phyloP scores from a whole-genome alignment of 1,140 invertebrate species.

The Pygmarrhopalites habei region DNA sequence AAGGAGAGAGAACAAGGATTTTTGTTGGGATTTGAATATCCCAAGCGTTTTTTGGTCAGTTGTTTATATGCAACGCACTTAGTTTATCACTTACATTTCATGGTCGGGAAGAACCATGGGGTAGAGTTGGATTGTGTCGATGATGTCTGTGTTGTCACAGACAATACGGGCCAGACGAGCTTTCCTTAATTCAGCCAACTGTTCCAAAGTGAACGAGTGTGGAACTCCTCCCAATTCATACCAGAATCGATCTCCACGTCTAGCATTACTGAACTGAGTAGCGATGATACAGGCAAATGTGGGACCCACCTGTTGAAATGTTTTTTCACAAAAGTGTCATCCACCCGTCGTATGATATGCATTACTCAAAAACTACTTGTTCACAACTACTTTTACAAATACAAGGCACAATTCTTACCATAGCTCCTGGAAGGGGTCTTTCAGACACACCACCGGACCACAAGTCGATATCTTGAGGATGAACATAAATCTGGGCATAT shows the following conservation, averaged over 20 bases:
- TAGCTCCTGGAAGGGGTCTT: conserved; percentile 66
- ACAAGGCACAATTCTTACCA: too few species aligned
- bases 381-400: conserved; percentile 47
- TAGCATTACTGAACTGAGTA: conserved; percentile 86
- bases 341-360: conserved; percentile 58
- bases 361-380: not conserved
- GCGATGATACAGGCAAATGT: conserved; percentile 94
- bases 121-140: conserved; percentile 85
- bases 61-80: too few species aligned
- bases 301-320: too few species aligned
- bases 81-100: conserved; percentile 84
- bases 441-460: conserved; percentile 92
- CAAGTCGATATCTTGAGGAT: conserved; percentile 78
- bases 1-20: too few species aligned
- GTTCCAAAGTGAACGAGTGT: conserved; percentile 80
- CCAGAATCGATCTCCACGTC: conserved; percentile 92
- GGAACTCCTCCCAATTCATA: conserved; percentile 88
- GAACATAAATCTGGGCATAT: conserved; percentile 65
- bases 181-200: conserved; percentile 84
- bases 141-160: conserved; percentile 90
- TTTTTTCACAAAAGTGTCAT: too few species aligned
- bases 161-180: conserved; percentile 75
- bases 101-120: conserved; percentile 87
- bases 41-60: too few species aligned
- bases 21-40: too few species aligned